Percentiles rank a stretch among this genome's conserved stretches.
phyloP scores from a whole-genome alignment of 1,140 invertebrate species.

The Formica selysi region DNA sequence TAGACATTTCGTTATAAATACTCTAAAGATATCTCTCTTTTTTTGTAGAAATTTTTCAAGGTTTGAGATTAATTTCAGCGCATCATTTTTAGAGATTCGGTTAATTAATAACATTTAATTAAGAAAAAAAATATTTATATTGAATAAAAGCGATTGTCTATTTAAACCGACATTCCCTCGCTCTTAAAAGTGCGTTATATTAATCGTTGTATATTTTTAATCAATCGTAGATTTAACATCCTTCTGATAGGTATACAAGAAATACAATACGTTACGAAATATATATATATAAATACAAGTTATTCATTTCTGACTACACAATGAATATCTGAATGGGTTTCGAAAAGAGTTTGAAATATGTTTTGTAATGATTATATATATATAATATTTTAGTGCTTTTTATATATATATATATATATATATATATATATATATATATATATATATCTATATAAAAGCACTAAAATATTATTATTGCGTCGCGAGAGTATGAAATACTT shows the following conservation, averaged over 20 bases:
- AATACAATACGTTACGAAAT: neutral
- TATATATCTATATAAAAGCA: too few relatives aligned
- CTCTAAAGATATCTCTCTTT: neutral
- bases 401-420: too few relatives aligned
- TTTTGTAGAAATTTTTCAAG: neutral
- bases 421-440: too few relatives aligned
- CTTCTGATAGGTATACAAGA: neutral
- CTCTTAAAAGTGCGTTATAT: neutral
- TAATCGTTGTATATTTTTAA: too few relatives aligned
- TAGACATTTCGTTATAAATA: neutral
- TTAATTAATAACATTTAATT: neutral
- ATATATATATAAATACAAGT: neutral
- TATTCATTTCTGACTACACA: neutral
- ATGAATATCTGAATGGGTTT: neutral
- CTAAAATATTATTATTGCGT: neutral
- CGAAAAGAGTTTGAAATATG: neutral
- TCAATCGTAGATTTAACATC: neutral
- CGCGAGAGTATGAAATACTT: neutral
- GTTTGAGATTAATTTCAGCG: neutral
- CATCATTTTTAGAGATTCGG: neutral
- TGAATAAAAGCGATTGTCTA: neutral
- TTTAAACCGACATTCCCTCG: too few relatives aligned
- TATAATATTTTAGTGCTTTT: too few relatives aligned
- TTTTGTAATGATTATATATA: neutral
- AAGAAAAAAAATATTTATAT: neutral